A percentile compares a stretch with the other conserved stretches of the same genome.
phyloP scores from a whole-genome alignment of 2,113 vertebrate species.

The Grantiella picta region DNA sequence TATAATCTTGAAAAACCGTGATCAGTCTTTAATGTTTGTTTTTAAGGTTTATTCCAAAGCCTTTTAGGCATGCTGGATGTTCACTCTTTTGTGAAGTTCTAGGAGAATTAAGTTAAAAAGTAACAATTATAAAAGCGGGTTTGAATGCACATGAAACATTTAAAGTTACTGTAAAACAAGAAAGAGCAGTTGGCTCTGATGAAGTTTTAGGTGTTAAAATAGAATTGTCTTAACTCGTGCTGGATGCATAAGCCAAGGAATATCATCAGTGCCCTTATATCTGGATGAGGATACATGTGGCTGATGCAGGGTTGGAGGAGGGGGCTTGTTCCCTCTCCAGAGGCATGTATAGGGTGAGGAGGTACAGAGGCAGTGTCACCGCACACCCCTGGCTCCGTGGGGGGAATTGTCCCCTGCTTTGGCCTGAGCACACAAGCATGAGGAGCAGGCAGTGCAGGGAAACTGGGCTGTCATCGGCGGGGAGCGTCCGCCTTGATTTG shows the following conservation, averaged over 20 bases:
- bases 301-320: not conserved
- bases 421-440: not conserved
- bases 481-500: not conserved
- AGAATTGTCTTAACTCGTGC: not conserved
- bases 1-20: not conserved
- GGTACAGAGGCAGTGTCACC: not conserved
- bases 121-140: not conserved
- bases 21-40: conserved; percentile 27
- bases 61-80: not conserved
- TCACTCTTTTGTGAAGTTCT: not conserved
- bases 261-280: accelerated
- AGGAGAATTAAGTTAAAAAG: not conserved
- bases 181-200: not conserved
- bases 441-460: not conserved
- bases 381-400: not conserved
- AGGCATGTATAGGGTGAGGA: not conserved
- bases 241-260: not conserved
- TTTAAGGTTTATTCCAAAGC: not conserved
- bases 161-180: not conserved
- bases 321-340: not conserved
- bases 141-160: not conserved
- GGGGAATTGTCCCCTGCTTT: not conserved
- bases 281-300: accelerated
- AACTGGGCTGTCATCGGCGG: accelerated
- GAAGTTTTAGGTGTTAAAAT: not conserved